Conservation (phyloP, 37 sponge, comb jelly and placozoan species). For the Diacarnus erythraeanus region DNA sequence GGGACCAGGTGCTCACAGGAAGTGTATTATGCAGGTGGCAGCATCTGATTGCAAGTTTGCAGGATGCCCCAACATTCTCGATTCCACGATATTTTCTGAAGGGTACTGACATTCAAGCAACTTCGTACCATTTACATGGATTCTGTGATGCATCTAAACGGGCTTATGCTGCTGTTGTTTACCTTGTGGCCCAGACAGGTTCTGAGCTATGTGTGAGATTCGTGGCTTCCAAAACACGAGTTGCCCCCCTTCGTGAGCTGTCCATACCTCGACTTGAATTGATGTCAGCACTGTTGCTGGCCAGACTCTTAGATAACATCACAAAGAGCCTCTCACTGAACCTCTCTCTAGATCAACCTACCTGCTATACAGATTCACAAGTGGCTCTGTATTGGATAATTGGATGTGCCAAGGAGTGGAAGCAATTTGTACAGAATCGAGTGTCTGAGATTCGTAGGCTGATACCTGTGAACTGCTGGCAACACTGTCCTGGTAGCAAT, state of each 20-base stretch:
- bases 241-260: background rate
- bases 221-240: background rate
- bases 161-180: constrained; percentile 14
- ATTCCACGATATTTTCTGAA: background rate
- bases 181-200: background rate
- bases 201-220: background rate
- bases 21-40: too few relatives aligned
- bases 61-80: background rate
- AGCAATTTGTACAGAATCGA: background rate
- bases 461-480: background rate
- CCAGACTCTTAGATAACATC: background rate
- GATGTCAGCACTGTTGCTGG: background rate
- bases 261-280: background rate
- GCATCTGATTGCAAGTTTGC: background rate
- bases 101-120: background rate
- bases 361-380: too few relatives aligned
- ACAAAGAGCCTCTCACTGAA: background rate
- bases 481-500: background rate
- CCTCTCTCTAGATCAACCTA: too few relatives aligned
- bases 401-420: too few relatives aligned
- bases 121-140: background rate
- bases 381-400: too few relatives aligned
- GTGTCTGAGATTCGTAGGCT: background rate
- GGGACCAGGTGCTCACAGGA: constrained; percentile 15
- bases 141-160: constrained; percentile 19